These are phyloP conservation scores for Okapia johnstoni DNA, from an alignment of 2,113 vertebrate genomes.

Conservation along the genomic window DNA sequence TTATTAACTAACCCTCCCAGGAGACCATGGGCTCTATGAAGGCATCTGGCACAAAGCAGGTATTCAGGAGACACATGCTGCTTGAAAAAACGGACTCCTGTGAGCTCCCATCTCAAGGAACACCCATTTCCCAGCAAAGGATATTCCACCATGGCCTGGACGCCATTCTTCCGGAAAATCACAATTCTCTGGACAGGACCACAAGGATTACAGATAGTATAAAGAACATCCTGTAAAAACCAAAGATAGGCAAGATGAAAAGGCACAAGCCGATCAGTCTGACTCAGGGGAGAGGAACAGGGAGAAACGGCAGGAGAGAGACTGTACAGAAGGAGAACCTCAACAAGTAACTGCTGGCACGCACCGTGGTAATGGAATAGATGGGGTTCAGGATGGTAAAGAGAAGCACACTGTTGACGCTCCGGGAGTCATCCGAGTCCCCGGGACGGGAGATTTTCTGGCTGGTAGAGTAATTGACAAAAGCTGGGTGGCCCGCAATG, in stretches of 20 bases:
- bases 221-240: constrained; percentile 90
- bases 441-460: constrained; percentile 96
- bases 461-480: constrained; percentile 97
- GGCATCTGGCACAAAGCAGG: not conserved
- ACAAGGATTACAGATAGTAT: constrained; percentile 96
- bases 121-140: constrained; percentile 76
- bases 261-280: not conserved
- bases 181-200: constrained; percentile 97
- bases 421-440: constrained; percentile 91
- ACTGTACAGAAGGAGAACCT: not conserved
- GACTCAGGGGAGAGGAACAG: not conserved
- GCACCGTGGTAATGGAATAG: constrained; percentile 91
- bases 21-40: not conserved
- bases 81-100: not conserved
- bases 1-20: not conserved
- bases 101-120: not conserved
- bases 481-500: constrained; percentile 92
- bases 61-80: not conserved
- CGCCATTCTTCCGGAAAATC: constrained; percentile 96
- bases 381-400: constrained; percentile 96
- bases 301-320: not conserved
- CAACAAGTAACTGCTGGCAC: not conserved
- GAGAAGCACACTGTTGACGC: constrained; percentile 93
- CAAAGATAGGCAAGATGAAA: not conserved
- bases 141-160: constrained; percentile 99